These are phyloP conservation scores for Frieseomelitta varia DNA, from an alignment of 1,140 invertebrate genomes.

Conservation along the genomic window DNA sequence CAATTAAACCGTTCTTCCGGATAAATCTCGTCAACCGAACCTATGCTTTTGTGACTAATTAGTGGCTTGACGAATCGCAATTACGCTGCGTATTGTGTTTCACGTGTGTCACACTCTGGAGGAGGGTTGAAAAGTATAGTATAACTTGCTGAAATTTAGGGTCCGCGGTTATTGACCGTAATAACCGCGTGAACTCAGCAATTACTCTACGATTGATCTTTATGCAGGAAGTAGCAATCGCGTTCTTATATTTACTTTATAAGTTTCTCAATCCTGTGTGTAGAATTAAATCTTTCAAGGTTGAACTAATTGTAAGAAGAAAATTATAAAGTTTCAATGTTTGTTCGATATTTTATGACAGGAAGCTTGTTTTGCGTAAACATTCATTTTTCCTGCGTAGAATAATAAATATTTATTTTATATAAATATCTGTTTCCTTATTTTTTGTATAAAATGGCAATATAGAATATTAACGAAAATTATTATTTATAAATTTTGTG, in stretches of 20 bases:
- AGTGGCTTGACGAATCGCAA: slow-evolving; percentile 26
- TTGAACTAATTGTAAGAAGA: too few relatives aligned
- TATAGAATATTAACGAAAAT: too few relatives aligned
- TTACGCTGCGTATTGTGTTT: slow-evolving; percentile 22
- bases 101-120: not conserved
- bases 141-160: not conserved
- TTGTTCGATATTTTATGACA: too few relatives aligned
- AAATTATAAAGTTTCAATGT: not conserved
- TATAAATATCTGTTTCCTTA: too few relatives aligned
- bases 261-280: too few relatives aligned
- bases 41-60: slow-evolving; percentile 26
- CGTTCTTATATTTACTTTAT: too few relatives aligned
- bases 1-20: slow-evolving; percentile 13
- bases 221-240: not conserved
- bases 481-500: too few relatives aligned
- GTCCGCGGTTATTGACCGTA: not conserved
- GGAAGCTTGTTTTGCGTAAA: too few relatives aligned
- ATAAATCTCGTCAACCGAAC: slow-evolving; percentile 15
- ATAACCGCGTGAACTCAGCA: not conserved
- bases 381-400: too few relatives aligned
- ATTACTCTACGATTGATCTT: slow-evolving; percentile 10
- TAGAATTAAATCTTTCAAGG: too few relatives aligned
- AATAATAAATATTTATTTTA: too few relatives aligned
- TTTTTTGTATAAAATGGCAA: too few relatives aligned
- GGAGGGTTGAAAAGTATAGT: not conserved